Percentiles rank a stretch among this genome's conserved stretches.
Evolutionary conservation across 2,888 invertebrate species (phyloP).

Genomic region (Andrena bucephala): DNA sequence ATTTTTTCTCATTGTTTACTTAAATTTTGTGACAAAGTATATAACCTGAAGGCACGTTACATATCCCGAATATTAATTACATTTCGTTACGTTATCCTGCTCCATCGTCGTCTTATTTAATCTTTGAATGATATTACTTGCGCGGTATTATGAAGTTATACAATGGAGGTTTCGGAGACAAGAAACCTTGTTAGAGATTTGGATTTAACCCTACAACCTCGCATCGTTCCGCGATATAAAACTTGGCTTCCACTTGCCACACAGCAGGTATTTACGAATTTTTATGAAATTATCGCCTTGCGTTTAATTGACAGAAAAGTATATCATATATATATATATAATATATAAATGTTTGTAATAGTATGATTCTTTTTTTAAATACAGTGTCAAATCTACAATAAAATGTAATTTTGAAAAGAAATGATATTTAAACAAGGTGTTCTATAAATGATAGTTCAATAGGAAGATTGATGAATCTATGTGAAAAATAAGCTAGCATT

Average conservation of each 20-base stretch:
- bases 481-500: not conserved
- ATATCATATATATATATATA: not conserved
- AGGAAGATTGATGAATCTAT: not conserved
- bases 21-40: slow-evolving; percentile 18
- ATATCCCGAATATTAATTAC: slow-evolving; percentile 9
- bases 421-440: not conserved
- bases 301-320: not conserved
- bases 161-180: slow-evolving; percentile 79
- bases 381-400: no score
- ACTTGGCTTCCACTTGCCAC: slow-evolving; percentile 93
- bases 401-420: no score
- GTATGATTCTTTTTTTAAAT: no score
- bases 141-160: slow-evolving; percentile 76
- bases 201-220: slow-evolving; percentile 83
- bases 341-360: no score
- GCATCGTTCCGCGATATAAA: slow-evolving; percentile 88
- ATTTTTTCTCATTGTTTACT: slow-evolving; percentile 40
- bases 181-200: slow-evolving; percentile 82
- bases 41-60: slow-evolving; percentile 55
- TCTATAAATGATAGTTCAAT: not conserved
- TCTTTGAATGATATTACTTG: slow-evolving; percentile 55
- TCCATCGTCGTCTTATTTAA: not conserved
- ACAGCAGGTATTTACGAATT: slow-evolving; percentile 88
- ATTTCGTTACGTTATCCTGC: slow-evolving; percentile 3
- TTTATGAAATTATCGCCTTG: not conserved